These are phyloP conservation scores for Agrilus biguttatus DNA, from an alignment of 2,888 invertebrate species.

Conservation along the genomic window DNA sequence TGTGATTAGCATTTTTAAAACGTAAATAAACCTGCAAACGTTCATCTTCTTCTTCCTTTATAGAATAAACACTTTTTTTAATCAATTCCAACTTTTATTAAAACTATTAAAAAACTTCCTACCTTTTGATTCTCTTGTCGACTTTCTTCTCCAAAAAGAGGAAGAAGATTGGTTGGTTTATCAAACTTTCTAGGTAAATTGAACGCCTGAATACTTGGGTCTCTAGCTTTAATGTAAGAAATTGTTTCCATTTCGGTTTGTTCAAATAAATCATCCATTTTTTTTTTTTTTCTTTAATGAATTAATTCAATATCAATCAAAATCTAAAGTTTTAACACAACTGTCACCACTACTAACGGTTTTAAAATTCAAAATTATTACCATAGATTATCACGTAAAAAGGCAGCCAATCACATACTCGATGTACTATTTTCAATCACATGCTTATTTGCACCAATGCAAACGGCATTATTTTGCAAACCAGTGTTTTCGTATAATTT, in stretches of 20 bases:
- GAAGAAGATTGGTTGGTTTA: neutral
- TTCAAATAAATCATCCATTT: slow-evolving; percentile 2
- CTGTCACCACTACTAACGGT: too few relatives aligned
- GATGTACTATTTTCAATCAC: too few relatives aligned
- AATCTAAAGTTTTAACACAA: too few relatives aligned
- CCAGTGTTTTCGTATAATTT: too few relatives aligned
- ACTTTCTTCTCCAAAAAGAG: neutral
- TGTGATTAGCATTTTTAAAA: slow-evolving; percentile 8
- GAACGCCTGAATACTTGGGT: neutral
- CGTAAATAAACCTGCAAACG: slow-evolving; percentile 10
- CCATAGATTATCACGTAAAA: too few relatives aligned
- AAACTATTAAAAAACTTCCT: neutral
- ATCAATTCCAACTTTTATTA: neutral
- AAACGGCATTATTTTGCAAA: too few relatives aligned
- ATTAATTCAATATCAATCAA: too few relatives aligned
- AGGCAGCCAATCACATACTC: too few relatives aligned
- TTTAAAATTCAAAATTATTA: too few relatives aligned
- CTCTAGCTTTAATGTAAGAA: slow-evolving; percentile 1
- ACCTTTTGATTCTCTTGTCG: neutral
- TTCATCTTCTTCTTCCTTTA: slow-evolving; percentile 2
- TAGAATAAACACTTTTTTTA: too few relatives aligned
- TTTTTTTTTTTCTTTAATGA: slow-evolving; percentile 1
- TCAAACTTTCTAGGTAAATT: neutral
- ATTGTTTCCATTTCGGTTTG: neutral
- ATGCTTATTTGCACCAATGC: too few relatives aligned